Base-by-base conservation (phyloP, 1,140 invertebrate species). In the Drusus annulatus region DNA sequence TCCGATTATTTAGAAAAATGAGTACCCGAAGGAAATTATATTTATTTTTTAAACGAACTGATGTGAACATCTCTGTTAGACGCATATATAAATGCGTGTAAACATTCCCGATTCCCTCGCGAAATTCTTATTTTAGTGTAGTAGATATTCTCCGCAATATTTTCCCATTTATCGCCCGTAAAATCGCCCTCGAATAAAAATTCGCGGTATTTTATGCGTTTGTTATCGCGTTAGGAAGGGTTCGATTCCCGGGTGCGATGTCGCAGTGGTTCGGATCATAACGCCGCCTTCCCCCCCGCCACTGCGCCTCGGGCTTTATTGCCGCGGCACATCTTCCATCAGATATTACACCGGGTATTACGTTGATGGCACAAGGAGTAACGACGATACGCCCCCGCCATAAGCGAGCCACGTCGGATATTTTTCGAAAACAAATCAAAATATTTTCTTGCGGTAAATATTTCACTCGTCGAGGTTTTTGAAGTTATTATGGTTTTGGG, bases 151-250 rank as follows among this genome's bases (percentile, higher is more conserved):
- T 23, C n/a, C 76, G 71, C 81, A 77, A 83, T 83, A 83, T 83
- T 83, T 83, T 80, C 60, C 80, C 63, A 83, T 83, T 83, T 83
- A 83, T 83, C 80, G 81, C 54, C 76, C 76, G 81, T 83, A 83
- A 83, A 83, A 83, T 83, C 80, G 79, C 79, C 81, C 81, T 25
- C 75, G 76, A 80, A 80, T 83, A 80, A 83, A 83, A 83, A 79
- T 80, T 80, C 79, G 81, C 81, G 81, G 79, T 76, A 76, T 78
- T 83, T 83, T 83, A 83, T 77, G 81, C 76, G 81, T 83, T 83
- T 83, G 81, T 83, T 83, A 83, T 83, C 79, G 76, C 81, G 76
- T 83, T 83, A 83, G 58, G 78, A 78, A 78, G 62, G 73, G 80
- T n/a, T 76, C 52, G 25, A 69, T 60, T 56, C 25, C 28, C 17